Evolutionary conservation across 2,888 invertebrate genomes (phyloP).

Genomic region (Lasioglossum pauxillum): DNA sequence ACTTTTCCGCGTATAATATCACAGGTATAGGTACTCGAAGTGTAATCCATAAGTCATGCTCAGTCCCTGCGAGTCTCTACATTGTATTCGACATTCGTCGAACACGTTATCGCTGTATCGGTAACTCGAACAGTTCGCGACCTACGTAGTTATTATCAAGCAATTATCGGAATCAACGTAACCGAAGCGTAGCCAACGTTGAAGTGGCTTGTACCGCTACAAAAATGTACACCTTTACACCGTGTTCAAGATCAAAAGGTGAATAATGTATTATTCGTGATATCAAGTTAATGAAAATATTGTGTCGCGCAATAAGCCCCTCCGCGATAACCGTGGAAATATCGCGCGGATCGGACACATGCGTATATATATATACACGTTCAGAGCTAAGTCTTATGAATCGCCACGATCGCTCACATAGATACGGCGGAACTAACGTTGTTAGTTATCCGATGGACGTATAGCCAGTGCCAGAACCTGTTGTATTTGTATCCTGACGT

Average conservation of each 20-base stretch:
- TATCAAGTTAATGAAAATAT: background rate
- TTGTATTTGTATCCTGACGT: constrained; percentile 82
- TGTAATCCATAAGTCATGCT: constrained; percentile 29
- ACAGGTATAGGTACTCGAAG: constrained; percentile 62
- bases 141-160: constrained; percentile 24
- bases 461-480: constrained; percentile 76
- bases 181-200: constrained; percentile 8
- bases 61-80: background rate
- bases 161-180: constrained; percentile 24
- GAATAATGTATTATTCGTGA: background rate
- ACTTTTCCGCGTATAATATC: constrained; percentile 44
- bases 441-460: constrained; percentile 60
- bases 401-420: background rate
- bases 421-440: constrained; percentile 16
- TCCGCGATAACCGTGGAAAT: background rate
- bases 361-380: background rate
- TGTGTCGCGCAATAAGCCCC: too few species aligned
- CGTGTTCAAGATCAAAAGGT: background rate
- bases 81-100: background rate
- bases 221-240: background rate
- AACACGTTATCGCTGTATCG: constrained; percentile 12
- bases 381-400: background rate
- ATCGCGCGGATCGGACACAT: background rate
- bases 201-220: background rate
- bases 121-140: background rate